phyloP scores from a whole-genome alignment of 2,113 vertebrate species.

The Pholis gunnellus region DNA sequence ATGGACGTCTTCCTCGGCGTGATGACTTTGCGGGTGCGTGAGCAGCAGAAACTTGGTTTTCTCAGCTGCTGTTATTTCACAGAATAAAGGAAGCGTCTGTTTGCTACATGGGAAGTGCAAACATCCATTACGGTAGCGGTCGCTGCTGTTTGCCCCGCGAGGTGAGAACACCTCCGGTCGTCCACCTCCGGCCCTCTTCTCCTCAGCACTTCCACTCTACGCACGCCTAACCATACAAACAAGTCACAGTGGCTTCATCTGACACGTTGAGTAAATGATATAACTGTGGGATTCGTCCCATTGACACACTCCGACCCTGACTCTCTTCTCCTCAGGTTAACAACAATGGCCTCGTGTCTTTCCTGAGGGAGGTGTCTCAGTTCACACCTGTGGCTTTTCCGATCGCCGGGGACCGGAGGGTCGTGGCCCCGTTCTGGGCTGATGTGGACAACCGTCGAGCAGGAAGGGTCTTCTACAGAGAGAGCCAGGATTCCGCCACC shows the following conservation, averaged over 20 bases:
- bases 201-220: slow-evolving; percentile 27
- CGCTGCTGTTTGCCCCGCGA: slow-evolving; percentile 53
- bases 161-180: slow-evolving; percentile 50
- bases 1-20: slow-evolving; percentile 39
- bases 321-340: slow-evolving; percentile 88
- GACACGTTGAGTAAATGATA: slow-evolving; percentile 1
- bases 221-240: slow-evolving; percentile 11
- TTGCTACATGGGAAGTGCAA: slow-evolving; percentile 72
- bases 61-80: slow-evolving; percentile 74
- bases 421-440: slow-evolving; percentile 97
- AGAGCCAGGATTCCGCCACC: slow-evolving; percentile 85
- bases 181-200: slow-evolving; percentile 34
- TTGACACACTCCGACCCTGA: background rate
- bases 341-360: slow-evolving; percentile 98
- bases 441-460: slow-evolving; percentile 96
- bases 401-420: slow-evolving; percentile 95
- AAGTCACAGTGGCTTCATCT: slow-evolving; percentile 25
- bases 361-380: slow-evolving; percentile 97
- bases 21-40: slow-evolving; percentile 51
- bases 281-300: background rate
- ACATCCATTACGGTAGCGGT: slow-evolving; percentile 63
- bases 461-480: slow-evolving; percentile 91
- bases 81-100: slow-evolving; percentile 76
- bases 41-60: slow-evolving; percentile 62
- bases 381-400: slow-evolving; percentile 97